phyloP scores from a whole-genome alignment of 2,113 vertebrate genomes.

The Dipodomys spectabilis region DNA sequence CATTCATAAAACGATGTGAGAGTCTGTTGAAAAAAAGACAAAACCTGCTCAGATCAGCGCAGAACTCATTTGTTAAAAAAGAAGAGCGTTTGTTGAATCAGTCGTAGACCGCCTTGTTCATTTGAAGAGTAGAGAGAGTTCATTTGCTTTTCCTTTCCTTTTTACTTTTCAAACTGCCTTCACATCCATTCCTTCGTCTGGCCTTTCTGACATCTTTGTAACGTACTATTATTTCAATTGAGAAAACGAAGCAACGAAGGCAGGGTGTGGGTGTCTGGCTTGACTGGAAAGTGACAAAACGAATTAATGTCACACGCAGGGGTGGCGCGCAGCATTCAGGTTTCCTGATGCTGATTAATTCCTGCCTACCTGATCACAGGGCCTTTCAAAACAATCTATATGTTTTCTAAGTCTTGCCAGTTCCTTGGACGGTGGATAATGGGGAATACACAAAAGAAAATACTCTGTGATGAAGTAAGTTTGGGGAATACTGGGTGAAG shows the following conservation, averaged over 20 bases:
- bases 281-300: slow-evolving; percentile 26
- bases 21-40: neutral
- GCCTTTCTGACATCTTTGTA: neutral
- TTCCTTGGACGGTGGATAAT: neutral
- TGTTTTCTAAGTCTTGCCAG: neutral
- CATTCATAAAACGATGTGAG: neutral
- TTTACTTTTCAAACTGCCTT: slow-evolving; percentile 21
- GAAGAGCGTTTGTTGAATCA: neutral
- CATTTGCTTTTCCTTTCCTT: slow-evolving; percentile 15
- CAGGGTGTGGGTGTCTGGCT: neutral
- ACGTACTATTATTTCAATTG: neutral
- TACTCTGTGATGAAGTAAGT: neutral
- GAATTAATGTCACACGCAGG: neutral
- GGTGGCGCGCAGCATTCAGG: neutral
- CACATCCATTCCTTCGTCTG: neutral
- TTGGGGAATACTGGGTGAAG: neutral
- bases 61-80: neutral
- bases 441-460: neutral
- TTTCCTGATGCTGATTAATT: neutral
- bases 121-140: neutral
- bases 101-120: neutral
- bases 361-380: neutral
- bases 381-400: neutral
- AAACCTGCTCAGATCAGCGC: neutral
- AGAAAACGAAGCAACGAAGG: slow-evolving; percentile 28